A percentile compares a stretch with the other conserved stretches of the same genome.
Evolutionary conservation across 2,888 invertebrate genomes (phyloP).

Genomic region (Caenorhabditis sp.): DNA sequence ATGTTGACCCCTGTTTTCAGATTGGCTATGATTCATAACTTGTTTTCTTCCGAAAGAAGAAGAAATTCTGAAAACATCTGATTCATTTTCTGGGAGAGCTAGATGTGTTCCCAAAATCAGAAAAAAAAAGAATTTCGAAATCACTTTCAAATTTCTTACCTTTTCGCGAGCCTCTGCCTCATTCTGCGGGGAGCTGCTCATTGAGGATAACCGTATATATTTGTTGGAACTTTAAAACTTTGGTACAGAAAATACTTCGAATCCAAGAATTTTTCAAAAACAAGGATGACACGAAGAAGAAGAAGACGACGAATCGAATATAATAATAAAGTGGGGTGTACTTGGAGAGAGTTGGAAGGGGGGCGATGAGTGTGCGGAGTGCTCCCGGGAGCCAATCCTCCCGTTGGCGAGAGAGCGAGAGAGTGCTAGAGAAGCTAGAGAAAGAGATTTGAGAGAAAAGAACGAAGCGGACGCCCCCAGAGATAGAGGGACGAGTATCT

Average conservation of each 20-base stretch:
- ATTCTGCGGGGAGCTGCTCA: conserved; percentile 65
- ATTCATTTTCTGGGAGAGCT: too few species aligned
- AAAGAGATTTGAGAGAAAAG: conserved; percentile 28
- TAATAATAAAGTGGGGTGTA: conserved; percentile 65
- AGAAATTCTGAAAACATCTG: background rate
- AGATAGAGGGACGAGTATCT: background rate
- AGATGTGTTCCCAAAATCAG: too few species aligned
- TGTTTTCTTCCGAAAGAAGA: too few species aligned
- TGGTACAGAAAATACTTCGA: conserved; percentile 1
- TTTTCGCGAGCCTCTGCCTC: conserved; percentile 73
- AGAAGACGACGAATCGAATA: conserved; percentile 40
- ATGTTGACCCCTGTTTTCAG: background rate
- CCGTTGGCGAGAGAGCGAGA: conserved; percentile 37
- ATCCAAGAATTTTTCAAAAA: background rate
- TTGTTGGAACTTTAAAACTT: background rate
- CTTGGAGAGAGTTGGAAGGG: conserved; percentile 43
- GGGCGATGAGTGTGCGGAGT: conserved; percentile 60
- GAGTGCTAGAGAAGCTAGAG: conserved; percentile 27
- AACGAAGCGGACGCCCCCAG: conserved; percentile 43
- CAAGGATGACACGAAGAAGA: conserved; percentile 11
- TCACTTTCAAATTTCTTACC: conserved; percentile 30
- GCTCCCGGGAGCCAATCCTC: conserved; percentile 61
- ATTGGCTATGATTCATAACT: background rate
- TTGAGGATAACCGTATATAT: conserved; percentile 10
- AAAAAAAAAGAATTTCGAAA: background rate